Conservation (phyloP, 2,888 invertebrate species). For the Lamellibrachia satsuma region DNA sequence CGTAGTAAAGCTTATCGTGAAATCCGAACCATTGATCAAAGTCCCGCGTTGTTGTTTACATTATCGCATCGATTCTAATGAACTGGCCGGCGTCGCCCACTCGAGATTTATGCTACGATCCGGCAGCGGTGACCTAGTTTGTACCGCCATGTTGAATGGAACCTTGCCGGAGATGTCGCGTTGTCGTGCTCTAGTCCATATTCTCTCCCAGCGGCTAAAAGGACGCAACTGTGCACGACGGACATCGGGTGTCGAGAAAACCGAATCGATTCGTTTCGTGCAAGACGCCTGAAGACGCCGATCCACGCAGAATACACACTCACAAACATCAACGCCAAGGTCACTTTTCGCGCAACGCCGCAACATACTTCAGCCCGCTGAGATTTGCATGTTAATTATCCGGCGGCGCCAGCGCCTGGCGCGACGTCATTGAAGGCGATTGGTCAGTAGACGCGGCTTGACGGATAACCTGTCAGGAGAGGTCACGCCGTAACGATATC, state of each 20-base stretch:
- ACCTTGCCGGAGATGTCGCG: background rate
- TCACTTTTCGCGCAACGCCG: background rate
- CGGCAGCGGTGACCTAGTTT: background rate
- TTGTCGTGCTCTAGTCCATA: background rate
- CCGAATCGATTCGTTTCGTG: background rate
- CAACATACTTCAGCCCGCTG: background rate
- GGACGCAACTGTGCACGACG: background rate
- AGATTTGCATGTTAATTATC: background rate
- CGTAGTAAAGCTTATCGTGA: background rate
- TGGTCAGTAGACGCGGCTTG: background rate
- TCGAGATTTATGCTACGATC: background rate
- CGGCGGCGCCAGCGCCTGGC: background rate
- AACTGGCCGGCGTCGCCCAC: background rate
- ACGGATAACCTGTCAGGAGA: constrained; percentile 8
- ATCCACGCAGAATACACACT: background rate
- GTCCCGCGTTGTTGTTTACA: constrained; percentile 12
- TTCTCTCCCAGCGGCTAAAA: background rate
- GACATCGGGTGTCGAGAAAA: background rate
- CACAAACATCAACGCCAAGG: background rate
- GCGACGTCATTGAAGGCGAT: background rate
- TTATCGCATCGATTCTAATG: constrained; percentile 10
- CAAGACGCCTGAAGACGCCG: background rate
- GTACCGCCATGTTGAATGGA: background rate
- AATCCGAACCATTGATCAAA: background rate
- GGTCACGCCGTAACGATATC: background rate